Evolutionary conservation across 2,888 invertebrate genomes (phyloP).

Genomic region (Dolichomitus sp.): DNA sequence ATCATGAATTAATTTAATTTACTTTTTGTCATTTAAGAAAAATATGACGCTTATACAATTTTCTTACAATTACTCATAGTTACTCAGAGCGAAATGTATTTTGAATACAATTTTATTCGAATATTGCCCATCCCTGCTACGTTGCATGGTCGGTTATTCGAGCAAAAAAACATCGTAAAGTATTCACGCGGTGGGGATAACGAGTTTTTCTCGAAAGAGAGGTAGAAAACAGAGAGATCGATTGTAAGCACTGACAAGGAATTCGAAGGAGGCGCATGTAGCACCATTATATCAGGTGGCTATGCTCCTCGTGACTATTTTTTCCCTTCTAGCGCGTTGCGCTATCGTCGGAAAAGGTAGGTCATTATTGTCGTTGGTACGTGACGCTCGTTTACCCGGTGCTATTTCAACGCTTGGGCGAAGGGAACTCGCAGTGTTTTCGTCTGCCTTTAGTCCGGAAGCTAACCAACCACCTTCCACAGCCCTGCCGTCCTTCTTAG

Average conservation of each 20-base stretch:
- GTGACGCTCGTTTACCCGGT: slow-evolving; percentile 69
- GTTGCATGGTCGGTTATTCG: neutral
- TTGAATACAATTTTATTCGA: no score
- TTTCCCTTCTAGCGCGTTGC: slow-evolving; percentile 22
- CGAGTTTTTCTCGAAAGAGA: slow-evolving; percentile 45
- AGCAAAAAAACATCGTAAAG: neutral
- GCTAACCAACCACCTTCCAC: slow-evolving; percentile 22
- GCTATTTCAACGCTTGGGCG: slow-evolving; percentile 23
- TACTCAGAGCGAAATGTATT: no score
- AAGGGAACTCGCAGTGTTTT: neutral
- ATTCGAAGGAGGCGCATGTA: slow-evolving; percentile 47
- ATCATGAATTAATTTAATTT: no score
- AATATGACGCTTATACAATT: no score
- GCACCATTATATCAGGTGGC: slow-evolving; percentile 12
- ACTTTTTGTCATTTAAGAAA: no score
- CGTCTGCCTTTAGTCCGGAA: slow-evolving; percentile 11
- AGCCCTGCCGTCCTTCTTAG: neutral
- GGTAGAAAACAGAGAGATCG: slow-evolving; percentile 48
- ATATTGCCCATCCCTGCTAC: no score
- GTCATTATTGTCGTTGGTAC: slow-evolving; percentile 75
- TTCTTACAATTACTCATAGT: no score
- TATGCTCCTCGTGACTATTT: slow-evolving; percentile 5
- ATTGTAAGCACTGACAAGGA: slow-evolving; percentile 62
- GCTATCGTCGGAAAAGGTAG: slow-evolving; percentile 20
- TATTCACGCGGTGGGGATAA: slow-evolving; percentile 1